Conservation (phyloP, 2,888 invertebrate genomes). For the Pandemis heparana region DNA sequence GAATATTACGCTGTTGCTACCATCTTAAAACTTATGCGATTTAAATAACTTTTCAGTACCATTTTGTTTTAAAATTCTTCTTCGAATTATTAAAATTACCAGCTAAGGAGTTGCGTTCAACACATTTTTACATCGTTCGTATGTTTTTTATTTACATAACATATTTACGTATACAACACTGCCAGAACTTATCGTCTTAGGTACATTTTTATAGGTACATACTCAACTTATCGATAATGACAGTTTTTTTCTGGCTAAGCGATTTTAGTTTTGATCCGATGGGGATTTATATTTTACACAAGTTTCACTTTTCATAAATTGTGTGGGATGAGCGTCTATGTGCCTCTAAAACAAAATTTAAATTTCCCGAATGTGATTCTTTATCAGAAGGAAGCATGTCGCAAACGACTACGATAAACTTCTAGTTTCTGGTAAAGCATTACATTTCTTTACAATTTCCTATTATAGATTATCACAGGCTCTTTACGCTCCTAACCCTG, state of each 20-base stretch:
- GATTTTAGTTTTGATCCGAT: conserved; percentile 17
- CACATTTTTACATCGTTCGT: conserved; percentile 31
- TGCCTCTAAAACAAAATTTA: conserved; percentile 62
- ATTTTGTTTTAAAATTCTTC: conserved; percentile 17
- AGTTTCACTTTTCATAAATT: conserved; percentile 44
- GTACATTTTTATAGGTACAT: neutral
- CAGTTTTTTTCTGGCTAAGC: neutral
- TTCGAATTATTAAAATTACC: conserved; percentile 21
- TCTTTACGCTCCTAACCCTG: conserved; percentile 73
- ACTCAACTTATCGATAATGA: neutral
- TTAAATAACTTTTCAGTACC: conserved; percentile 47
- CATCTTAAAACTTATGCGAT: conserved; percentile 51
- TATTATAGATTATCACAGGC: conserved; percentile 82
- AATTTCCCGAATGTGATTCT: conserved; percentile 46
- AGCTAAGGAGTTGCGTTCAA: conserved; percentile 34
- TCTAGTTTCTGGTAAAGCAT: conserved; percentile 16
- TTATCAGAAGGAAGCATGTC: conserved; percentile 5
- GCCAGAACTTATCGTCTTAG: neutral
- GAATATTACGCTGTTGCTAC: conserved; percentile 63
- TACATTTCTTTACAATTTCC: conserved; percentile 59
- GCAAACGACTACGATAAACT: conserved; percentile 6
- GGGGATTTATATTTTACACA: conserved; percentile 37
- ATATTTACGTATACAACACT: conserved; percentile 29
- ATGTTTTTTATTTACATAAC: conserved; percentile 17
- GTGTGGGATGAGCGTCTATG: conserved; percentile 65